Evolutionary conservation across 1,140 invertebrate genomes (phyloP).

Genomic region (Ips nitidus): DNA sequence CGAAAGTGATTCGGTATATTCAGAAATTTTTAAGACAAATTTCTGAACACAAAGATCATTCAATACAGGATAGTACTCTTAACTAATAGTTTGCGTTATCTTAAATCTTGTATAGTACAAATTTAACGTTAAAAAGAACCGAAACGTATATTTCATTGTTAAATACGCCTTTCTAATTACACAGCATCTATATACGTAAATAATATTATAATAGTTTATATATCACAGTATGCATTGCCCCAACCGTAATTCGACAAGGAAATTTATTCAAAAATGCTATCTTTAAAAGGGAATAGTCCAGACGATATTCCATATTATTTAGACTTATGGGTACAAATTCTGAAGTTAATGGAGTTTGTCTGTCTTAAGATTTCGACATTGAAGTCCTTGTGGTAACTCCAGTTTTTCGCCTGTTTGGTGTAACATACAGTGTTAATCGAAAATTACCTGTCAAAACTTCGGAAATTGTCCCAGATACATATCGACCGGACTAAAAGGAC

Average conservation of each 20-base stretch:
- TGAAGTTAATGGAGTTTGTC: too few relatives aligned
- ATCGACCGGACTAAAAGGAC: too few relatives aligned
- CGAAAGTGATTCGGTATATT: conserved; percentile 27
- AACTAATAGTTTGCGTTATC: not conserved
- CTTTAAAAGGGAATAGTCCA: not conserved
- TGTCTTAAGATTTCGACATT: too few relatives aligned
- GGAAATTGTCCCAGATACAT: not conserved
- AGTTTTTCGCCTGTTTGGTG: too few relatives aligned
- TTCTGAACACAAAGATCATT: not conserved
- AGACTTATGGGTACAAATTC: too few relatives aligned
- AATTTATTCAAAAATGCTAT: conserved; percentile 9
- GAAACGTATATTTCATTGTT: conserved; percentile 33
- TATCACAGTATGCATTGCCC: conserved; percentile 54
- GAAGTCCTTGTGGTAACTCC: too few relatives aligned
- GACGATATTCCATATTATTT: too few relatives aligned
- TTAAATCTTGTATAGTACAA: conserved; percentile 44
- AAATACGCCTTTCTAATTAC: conserved; percentile 44
- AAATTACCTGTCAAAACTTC: too few relatives aligned
- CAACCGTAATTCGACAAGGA: conserved; percentile 45
- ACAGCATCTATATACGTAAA: conserved; percentile 42
- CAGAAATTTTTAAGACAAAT: too few relatives aligned
- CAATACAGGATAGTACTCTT: conserved; percentile 2
- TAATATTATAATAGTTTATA: conserved; percentile 47
- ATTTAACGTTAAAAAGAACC: conserved; percentile 7
- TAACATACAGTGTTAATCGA: too few relatives aligned